Base-by-base conservation (phyloP, 2,113 vertebrate species). In the Vulpes lagopus region DNA sequence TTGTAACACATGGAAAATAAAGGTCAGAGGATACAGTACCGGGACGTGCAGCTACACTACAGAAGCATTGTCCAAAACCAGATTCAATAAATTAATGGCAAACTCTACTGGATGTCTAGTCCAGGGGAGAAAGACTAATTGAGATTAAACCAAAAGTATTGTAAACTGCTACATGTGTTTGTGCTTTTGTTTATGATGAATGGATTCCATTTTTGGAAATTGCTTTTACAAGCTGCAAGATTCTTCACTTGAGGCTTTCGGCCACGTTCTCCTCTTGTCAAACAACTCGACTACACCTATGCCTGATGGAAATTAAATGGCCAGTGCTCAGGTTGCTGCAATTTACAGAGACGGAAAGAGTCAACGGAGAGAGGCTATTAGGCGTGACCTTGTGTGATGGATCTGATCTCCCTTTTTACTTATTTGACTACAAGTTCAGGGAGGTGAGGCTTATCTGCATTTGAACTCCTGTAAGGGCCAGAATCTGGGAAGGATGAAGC, bases 1-100 rank as follows among this genome's bases (percentile, higher is more conserved):
- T 98, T 98, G 98, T 97, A 97, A 98, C 98, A 98, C 97, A 98
- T 98, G 98, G 96, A 98, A 99, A 99, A 98, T 98, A 98, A 99
- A 98, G 95, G 95, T 91, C 85, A 93, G 97, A 96, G 95, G 91
- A 93, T 97, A 97, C 93, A 97, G 98, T 98, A 98, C 98, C 9
- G 38, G 98, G 99, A 98, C 98, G 97, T 99, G 98, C 98, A 99
- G 98, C 98, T 99, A 98, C 97, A 98, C 98, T 99, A 99, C 98
- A 98, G 98, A 99, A 99, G 98, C 99, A 98, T 98, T 99, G 98
- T 98, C 98, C 98, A 98, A 98, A 99, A 98, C 98, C 98, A 98
- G 98, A 98, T 98, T 99, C 98, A 98, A 98, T 99, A 99, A 99
- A 98, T 98, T 98, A 99, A 99, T 98, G 98, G 98, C 98, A 98